Evolutionary conservation across 2,113 vertebrate genomes (phyloP), one percentile per base, ranked within the genome.

Genomic region (Eurystomus gularis): DNA sequence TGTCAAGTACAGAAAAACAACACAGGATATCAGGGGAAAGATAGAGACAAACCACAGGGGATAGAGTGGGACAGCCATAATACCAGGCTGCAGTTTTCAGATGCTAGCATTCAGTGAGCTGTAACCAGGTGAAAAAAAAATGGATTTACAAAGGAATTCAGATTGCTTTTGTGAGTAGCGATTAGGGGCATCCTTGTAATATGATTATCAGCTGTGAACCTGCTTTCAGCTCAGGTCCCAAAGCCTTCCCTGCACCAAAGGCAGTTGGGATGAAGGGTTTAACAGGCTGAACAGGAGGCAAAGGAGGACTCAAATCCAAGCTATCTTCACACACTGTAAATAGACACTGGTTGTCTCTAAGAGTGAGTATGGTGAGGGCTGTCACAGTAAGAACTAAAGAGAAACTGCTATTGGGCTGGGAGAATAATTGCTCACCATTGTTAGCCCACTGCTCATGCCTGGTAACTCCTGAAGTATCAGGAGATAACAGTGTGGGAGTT

Each of bases 211-310:
- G 69, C 72, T 64, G 37, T 2, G 13, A 75, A 42, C 28, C 20
- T 82, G 29, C 60, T 66, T n/a, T n/a, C n/a, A n/a, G n/a, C n/a
- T n/a, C n/a, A n/a, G n/a, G n/a, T n/a, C n/a, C 64, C 31, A 46
- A 11, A 60, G 14, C 13, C 46, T 73, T 46, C 7, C 1, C 13
- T 33, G 17, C 24, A 8, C n/a, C 9, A 3, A 10, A 18, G 13
- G 20, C 0, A 0, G 4, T 2, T 79, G 31, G 52, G 39, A 23
- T 8, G 9, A 12, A 12, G 24, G 7, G 3, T 20, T 70, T 28
- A 46, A 29, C 4, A 20, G 55, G n/a, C 29, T 46, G 40, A 35
- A 31, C 8, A 60, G n/a, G 7, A 44, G 19, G 21, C 0, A 3
- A 42, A 55, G 5, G 33, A 75, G 19, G 10, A 40, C 13, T 57